These are phyloP conservation scores for Meleagris gallopavo DNA, from an alignment of 2,113 vertebrate genomes.

Conservation along the genomic window DNA sequence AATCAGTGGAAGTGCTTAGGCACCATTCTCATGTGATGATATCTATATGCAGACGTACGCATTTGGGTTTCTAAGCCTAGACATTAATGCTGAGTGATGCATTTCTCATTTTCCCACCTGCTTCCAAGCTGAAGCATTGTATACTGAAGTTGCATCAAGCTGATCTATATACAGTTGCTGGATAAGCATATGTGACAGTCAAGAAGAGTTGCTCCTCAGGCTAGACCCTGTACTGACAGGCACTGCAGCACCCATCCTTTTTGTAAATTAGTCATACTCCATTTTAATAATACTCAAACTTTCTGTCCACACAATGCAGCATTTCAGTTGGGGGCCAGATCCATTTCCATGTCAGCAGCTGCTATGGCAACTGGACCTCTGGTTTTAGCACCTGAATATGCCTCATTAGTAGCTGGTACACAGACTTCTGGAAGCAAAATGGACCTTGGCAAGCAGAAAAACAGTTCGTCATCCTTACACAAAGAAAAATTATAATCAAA, in stretches of 20 bases:
- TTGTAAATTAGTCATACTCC: not conserved
- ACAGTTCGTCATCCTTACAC: rapidly evolving
- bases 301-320: not conserved
- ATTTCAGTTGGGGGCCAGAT: not conserved
- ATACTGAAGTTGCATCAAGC: not conserved
- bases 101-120: not conserved
- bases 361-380: not conserved
- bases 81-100: not conserved
- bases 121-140: not conserved
- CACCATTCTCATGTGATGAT: not conserved
- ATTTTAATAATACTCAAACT: not conserved
- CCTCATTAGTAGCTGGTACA: not conserved
- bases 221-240: not conserved
- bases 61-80: not conserved
- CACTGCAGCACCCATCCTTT: not conserved
- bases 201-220: not conserved
- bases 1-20: not conserved
- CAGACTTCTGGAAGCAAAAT: not conserved
- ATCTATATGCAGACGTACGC: not conserved
- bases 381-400: not conserved
- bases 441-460: not conserved
- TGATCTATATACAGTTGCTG: not conserved
- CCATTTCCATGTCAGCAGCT: not conserved
- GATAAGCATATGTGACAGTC: not conserved
- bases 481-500: not conserved